phyloP scores from a whole-genome alignment of 2,888 invertebrate species.

The Heliconius erato region DNA sequence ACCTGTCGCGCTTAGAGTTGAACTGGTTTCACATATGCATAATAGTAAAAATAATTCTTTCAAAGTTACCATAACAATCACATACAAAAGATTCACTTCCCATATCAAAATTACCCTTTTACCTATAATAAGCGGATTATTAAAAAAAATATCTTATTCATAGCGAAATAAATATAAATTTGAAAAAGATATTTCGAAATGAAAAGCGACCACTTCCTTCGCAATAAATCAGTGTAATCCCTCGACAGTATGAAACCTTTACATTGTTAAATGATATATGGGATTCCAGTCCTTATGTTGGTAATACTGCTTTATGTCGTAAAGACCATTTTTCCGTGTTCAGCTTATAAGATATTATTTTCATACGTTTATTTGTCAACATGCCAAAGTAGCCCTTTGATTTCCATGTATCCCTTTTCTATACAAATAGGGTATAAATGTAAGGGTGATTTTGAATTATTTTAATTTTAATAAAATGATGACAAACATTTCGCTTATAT shows the following conservation, averaged over 20 bases:
- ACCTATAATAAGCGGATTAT: slow-evolving; percentile 61
- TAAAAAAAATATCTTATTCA: slow-evolving; percentile 52
- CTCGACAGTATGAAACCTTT: slow-evolving; percentile 74
- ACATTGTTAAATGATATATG: slow-evolving; percentile 52
- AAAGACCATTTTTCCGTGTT: slow-evolving; percentile 49
- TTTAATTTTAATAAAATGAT: slow-evolving; percentile 71
- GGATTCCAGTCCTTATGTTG: slow-evolving; percentile 47
- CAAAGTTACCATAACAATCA: slow-evolving; percentile 20
- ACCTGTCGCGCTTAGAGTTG: no score
- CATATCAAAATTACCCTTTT: slow-evolving; percentile 48
- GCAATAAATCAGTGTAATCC: slow-evolving; percentile 78
- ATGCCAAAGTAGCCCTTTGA: slow-evolving; percentile 84
- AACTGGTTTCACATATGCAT: neutral
- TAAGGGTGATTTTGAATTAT: slow-evolving; percentile 60
- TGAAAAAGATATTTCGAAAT: slow-evolving; percentile 54
- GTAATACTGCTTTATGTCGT: neutral
- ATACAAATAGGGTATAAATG: slow-evolving; percentile 63
- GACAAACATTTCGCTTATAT: neutral
- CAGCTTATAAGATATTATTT: slow-evolving; percentile 66
- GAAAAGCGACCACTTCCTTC: slow-evolving; percentile 68
- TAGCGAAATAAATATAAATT: slow-evolving; percentile 57
- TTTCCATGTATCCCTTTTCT: slow-evolving; percentile 75
- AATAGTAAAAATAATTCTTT: neutral
- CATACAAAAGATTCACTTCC: slow-evolving; percentile 25
- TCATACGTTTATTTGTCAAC: slow-evolving; percentile 79